Conservation (phyloP, 1,140 invertebrate genomes). For the Zaprionus lachaisei region DNA sequence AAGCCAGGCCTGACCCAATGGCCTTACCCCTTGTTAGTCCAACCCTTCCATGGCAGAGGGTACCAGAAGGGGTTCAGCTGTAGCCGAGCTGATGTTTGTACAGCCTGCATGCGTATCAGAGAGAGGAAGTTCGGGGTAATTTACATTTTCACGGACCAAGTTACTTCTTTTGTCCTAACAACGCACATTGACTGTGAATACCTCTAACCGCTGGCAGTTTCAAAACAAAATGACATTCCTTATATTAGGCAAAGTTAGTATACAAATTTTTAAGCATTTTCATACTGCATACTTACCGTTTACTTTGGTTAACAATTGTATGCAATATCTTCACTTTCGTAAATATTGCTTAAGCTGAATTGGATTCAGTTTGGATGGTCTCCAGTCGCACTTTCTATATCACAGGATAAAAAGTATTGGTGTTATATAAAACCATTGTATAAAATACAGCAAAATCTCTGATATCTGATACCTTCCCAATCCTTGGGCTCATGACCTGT, state of each 20-base stretch:
- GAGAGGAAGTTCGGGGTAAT: neutral
- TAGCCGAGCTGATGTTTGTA: slow-evolving; percentile 3
- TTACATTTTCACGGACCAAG: neutral
- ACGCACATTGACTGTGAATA: neutral
- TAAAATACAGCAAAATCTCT: neutral
- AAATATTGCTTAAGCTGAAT: too few species aligned
- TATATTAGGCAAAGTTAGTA: too few species aligned
- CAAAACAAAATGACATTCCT: neutral
- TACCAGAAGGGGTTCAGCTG: neutral
- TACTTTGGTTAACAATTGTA: too few species aligned
- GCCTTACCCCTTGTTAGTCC: slow-evolving; percentile 11
- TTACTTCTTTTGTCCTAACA: neutral
- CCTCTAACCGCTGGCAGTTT: neutral
- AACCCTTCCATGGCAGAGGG: neutral
- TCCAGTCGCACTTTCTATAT: neutral
- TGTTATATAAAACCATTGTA: neutral
- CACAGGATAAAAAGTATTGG: neutral
- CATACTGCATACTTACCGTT: too few species aligned
- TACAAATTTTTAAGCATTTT: neutral
- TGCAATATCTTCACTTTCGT: neutral
- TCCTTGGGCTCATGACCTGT: neutral
- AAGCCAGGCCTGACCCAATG: slow-evolving; percentile 19
- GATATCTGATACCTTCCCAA: neutral
- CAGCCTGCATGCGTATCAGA: neutral
- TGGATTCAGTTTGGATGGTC: neutral